Conservation (phyloP, 1,140 invertebrate genomes). For the Heliconius congener region DNA sequence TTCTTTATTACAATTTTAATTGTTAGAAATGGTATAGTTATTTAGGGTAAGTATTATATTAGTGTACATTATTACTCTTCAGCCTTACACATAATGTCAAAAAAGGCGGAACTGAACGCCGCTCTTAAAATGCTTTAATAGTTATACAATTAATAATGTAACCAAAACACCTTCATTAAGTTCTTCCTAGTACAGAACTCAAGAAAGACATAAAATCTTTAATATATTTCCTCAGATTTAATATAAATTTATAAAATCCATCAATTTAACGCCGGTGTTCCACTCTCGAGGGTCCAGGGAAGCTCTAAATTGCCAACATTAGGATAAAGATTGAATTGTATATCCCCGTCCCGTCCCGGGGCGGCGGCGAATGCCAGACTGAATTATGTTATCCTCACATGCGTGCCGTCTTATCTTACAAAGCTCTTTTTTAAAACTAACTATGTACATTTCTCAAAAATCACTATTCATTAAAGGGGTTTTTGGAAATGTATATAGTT, state of each 20-base stretch:
- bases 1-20: neutral
- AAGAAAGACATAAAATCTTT: neutral
- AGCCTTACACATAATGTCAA: no score
- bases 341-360: neutral
- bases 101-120: no score
- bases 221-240: neutral
- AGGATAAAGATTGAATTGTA: neutral
- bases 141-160: no score
- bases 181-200: neutral
- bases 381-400: neutral
- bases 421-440: no score
- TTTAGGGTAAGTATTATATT: no score
- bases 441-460: neutral
- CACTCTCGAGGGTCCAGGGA: neutral
- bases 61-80: no score
- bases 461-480: neutral
- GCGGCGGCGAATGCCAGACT: neutral
- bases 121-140: no score
- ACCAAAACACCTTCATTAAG: neutral
- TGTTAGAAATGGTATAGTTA: no score
- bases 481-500: neutral
- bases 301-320: neutral
- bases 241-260: conserved; percentile 2
- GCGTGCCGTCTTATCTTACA: neutral
- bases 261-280: neutral